Evolutionary conservation across 2,113 vertebrate genomes (phyloP), one percentile per base, ranked within the genome.

Genomic region (Alexandromys fortis): DNA sequence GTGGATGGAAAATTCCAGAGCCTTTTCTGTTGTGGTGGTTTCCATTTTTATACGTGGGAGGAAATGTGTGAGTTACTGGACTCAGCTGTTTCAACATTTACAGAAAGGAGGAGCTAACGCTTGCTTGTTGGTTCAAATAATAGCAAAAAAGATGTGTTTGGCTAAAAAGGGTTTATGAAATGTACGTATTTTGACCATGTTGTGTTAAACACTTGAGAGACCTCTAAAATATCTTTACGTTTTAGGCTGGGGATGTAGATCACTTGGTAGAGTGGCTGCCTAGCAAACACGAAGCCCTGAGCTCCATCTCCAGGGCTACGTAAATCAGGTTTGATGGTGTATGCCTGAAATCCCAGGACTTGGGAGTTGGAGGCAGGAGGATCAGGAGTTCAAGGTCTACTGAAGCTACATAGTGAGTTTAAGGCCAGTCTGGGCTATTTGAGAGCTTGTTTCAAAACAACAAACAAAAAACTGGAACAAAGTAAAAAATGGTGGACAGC

Each of bases 1-100:
- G 65, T 78, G 90, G 61, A 93, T 73, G 90, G 97, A 97, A 97
- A 93, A 89, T 96, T 91, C 97, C 83, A 28, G 89, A 26, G 70
- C 22, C 70, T 77, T 86, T 47, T 81, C 81, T 55, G 42, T 92
- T 86, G 61, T 67, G 2, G 2, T 38, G 88, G 75, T 96, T 97
- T 91, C 93, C 83, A 33, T 94, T 96, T 97, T 95, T 85, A 58
- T 89, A 75, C 0, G 42, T 58, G 65, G 21, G 26, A 42, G 61
- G 86, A 90, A 85, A 76, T 68, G 82, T 95, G 89, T 77, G 78
- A 83, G 88, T 94, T 70, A 96, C 86, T 94, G 89, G 91, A 90
- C 70, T 92, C 90, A 92, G 91, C 94, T 95, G 70, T 91, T 91
- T 77, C 79, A 85, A 95, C 87, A 90, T 95, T 90, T 91, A 83